phyloP scores from a whole-genome alignment of 2,888 invertebrate genomes.

The Lasioglossum leucozonium region DNA sequence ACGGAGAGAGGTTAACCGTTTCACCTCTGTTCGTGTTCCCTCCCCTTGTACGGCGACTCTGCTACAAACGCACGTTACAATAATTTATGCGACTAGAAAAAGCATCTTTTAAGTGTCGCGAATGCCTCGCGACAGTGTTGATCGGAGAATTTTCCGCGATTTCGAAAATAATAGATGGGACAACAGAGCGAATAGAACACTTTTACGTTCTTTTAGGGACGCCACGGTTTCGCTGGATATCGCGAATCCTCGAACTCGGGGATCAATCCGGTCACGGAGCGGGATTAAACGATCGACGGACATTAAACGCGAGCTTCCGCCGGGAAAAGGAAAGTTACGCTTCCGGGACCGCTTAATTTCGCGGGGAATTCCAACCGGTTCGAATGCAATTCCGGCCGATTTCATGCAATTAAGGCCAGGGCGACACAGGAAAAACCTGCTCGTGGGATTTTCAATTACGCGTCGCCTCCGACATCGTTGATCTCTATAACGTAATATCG shows the following conservation, averaged over 20 bases:
- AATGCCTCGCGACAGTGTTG: too few relatives aligned
- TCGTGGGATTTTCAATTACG: constrained; percentile 55
- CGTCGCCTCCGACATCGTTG: not conserved
- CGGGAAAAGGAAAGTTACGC: constrained; percentile 42
- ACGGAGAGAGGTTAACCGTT: too few relatives aligned
- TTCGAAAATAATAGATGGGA: too few relatives aligned
- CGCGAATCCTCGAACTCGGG: not conserved
- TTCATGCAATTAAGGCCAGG: constrained; percentile 52
- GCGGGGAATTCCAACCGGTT: constrained; percentile 38
- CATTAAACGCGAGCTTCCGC: constrained; percentile 15
- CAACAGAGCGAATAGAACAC: too few relatives aligned
- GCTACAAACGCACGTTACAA: too few relatives aligned
- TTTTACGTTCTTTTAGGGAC: not conserved
- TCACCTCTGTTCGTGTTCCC: too few relatives aligned
- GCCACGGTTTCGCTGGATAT: not conserved
- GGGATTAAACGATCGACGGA: constrained; percentile 27
- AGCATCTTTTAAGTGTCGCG: too few relatives aligned
- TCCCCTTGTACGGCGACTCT: too few relatives aligned
- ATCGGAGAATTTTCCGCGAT: too few relatives aligned
- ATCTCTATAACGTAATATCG: constrained; percentile 48
- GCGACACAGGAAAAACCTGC: constrained; percentile 51
- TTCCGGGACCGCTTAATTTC: constrained; percentile 35
- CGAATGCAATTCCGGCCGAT: constrained; percentile 48
- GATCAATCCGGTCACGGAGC: not conserved
- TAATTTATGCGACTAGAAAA: too few relatives aligned